Percentiles rank a stretch among this genome's conserved stretches.
Evolutionary conservation across 2,888 invertebrate genomes (phyloP).

Genomic region (Bellardia pandia): DNA sequence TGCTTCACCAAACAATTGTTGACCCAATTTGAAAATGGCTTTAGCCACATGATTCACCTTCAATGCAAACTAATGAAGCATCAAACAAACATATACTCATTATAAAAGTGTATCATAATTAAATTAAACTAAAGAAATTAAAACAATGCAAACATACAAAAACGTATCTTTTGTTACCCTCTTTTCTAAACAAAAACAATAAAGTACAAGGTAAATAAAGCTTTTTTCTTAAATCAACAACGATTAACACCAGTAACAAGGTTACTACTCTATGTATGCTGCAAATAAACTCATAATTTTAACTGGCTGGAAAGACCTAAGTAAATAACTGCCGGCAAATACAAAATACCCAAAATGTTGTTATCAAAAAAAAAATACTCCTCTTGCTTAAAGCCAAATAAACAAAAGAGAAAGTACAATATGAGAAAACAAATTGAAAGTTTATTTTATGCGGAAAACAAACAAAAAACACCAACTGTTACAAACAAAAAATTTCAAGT

Average conservation of each 20-base stretch:
- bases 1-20: no score
- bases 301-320: no score
- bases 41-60: no score
- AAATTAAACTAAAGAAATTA: not conserved
- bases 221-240: not conserved
- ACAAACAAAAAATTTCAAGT: slow-evolving; percentile 22
- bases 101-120: not conserved
- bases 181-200: not conserved
- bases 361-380: not conserved
- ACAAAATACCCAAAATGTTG: no score
- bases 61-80: no score
- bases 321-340: no score
- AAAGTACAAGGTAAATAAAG: not conserved
- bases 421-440: not conserved
- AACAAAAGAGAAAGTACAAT: slow-evolving; percentile 14
- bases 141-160: not conserved
- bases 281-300: no score
- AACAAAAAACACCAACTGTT: not conserved
- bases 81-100: no score
- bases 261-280: not conserved
- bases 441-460: not conserved
- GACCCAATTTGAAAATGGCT: no score
- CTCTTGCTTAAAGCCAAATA: not conserved
- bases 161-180: no score
- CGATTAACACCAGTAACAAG: slow-evolving; percentile 11